Base-by-base conservation (phyloP, 2,797 vertebrate genomes). In the Rhynchotus rufescens region DNA sequence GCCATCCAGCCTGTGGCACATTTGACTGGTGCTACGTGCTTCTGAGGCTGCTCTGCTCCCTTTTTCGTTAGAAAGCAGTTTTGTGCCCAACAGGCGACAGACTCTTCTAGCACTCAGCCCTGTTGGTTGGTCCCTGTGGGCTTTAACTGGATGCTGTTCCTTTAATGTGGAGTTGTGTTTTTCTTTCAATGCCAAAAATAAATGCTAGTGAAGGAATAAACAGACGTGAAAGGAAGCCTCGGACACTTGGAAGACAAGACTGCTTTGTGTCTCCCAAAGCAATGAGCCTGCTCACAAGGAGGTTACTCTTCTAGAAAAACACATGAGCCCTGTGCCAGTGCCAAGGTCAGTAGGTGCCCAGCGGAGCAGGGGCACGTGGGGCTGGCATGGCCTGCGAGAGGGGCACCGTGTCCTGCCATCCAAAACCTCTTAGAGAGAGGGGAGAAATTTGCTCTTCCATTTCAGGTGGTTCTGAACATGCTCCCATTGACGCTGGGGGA, bases 231-330 rank as follows among this genome's bases (percentile, higher is more conserved):
- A 93, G 86, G 92, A 94, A 87, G 87, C 78, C 88, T 79, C 8
- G 67, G 94, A 92, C 93, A 90, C 91, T 88, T 94, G 91, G 94
- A 61, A 89, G 87, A 97, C 96, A 96, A 94, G 91, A 54, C 88
- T 68, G 92, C 95, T 95, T 95, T 96, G 94, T 96, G 88, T 67
- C 88, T 76, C 92, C 85, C 62, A 83, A 74, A 93, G 94, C 90
- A 89, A 68, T 80, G 74, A 80, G 90, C 78, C 86, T 92, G 89
- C 88, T 97, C 90, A 96, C 49, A 81, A 86, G 80, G 86, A 92
- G 79, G 71, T 86, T 93, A 73, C 92, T 95, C 89, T 89, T 88
- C 74, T 77, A 86, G 77, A 76, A 85, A 91, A 94, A 87, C 88
- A 93, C 17, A 36, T 22, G 9, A 73, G 86, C 84, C 89, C 91